Evolutionary conservation across 2,113 vertebrate species (phyloP).

Genomic region (Cynopterus brachyotis): DNA sequence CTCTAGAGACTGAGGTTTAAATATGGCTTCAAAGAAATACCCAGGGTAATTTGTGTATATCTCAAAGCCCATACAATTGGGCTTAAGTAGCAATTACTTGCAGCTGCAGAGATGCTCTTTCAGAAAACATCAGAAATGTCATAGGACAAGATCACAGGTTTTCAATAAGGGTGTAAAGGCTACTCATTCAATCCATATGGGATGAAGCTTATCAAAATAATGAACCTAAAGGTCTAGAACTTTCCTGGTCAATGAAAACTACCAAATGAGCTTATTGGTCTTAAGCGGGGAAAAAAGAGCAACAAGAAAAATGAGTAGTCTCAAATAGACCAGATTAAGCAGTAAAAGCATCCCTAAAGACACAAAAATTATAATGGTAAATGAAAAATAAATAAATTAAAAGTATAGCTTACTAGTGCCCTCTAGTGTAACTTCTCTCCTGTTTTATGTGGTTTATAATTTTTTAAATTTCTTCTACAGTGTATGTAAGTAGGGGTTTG

Average conservation of each 20-base stretch:
- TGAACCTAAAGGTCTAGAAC: slow-evolving; percentile 53
- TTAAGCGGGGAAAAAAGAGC: neutral
- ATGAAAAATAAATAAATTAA: slow-evolving; percentile 54
- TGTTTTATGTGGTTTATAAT: neutral
- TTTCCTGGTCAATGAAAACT: slow-evolving; percentile 55
- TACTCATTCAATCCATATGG: slow-evolving; percentile 20
- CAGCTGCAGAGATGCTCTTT: slow-evolving; percentile 58
- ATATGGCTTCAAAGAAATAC: slow-evolving; percentile 56
- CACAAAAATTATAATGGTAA: slow-evolving; percentile 46
- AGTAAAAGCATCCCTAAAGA: neutral
- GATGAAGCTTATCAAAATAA: slow-evolving; percentile 60
- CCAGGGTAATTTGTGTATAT: slow-evolving; percentile 50
- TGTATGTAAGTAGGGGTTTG: neutral
- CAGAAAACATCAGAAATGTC: slow-evolving; percentile 60
- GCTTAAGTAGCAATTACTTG: slow-evolving; percentile 59
- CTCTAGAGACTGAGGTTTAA: slow-evolving; percentile 61
- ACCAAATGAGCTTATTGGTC: neutral
- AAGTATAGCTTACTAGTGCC: slow-evolving; percentile 80
- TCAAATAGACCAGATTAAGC: slow-evolving; percentile 41
- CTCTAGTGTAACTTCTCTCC: slow-evolving; percentile 76
- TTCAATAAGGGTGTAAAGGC: slow-evolving; percentile 58
- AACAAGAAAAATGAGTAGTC: neutral
- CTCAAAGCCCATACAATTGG: slow-evolving; percentile 10
- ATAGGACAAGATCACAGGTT: slow-evolving; percentile 17
- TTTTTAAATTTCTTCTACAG: neutral